Conservation (phyloP, 2,113 vertebrate species). For the Arvicanthis niloticus region DNA sequence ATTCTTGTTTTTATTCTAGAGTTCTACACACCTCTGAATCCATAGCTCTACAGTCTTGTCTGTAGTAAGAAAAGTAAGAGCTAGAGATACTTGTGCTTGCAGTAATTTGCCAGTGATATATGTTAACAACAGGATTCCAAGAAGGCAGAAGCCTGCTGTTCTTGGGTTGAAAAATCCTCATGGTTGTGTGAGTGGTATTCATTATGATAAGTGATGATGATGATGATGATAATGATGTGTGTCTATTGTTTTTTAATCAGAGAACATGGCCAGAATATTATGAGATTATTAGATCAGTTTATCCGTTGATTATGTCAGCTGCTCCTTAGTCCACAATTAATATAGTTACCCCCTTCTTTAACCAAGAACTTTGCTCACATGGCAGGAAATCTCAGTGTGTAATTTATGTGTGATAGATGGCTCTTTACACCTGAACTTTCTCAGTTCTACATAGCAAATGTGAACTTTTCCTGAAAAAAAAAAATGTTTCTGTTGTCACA, state of each 20-base stretch:
- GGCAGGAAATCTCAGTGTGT: background rate
- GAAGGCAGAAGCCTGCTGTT: no score
- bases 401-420: background rate
- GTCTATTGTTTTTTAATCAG: background rate
- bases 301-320: background rate
- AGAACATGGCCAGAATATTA: background rate
- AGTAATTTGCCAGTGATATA: background rate
- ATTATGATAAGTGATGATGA: background rate
- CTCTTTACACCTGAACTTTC: background rate
- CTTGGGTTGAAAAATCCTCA: slow-evolving; percentile 26
- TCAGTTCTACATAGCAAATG: background rate
- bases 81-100: background rate
- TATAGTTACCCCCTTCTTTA: background rate
- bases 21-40: background rate
- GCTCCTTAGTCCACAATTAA: background rate
- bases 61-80: background rate
- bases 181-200: background rate
- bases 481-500: background rate
- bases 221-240: background rate
- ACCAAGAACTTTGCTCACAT: background rate
- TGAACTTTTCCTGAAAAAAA: background rate
- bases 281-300: background rate
- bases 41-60: background rate
- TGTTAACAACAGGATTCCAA: background rate
- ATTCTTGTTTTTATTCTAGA: background rate